Percentiles rank a stretch among this genome's conserved stretches.
Conservation (phyloP, 2,888 invertebrate species). For the Liodrosophila aerea region DNA sequence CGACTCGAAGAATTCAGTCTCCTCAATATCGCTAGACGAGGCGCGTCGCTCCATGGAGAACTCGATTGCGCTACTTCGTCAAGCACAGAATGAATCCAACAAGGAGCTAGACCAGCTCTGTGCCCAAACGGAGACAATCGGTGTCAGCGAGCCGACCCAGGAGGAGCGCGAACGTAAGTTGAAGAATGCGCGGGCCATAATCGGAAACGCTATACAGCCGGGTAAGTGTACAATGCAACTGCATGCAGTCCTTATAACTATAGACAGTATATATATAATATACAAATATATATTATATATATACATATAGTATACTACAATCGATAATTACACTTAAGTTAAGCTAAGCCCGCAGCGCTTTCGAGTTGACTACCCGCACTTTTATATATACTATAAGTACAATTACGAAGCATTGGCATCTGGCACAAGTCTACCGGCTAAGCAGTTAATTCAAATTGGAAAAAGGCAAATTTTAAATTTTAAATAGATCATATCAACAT, state of each 20-base stretch:
- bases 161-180: conserved; percentile 84
- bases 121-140: conserved; percentile 81
- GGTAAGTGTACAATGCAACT: conserved; percentile 77
- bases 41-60: conserved; percentile 85
- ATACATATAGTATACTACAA: not conserved
- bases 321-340: conserved; percentile 33
- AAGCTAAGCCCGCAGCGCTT: conserved; percentile 73
- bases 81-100: conserved; percentile 82
- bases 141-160: conserved; percentile 66
- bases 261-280: not conserved
- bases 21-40: conserved; percentile 85
- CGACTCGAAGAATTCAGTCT: conserved; percentile 84
- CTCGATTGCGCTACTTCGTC: conserved; percentile 86
- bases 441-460: conserved; percentile 16
- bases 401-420: conserved; percentile 41
- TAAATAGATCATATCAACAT: too few relatives aligned
- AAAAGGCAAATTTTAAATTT: not conserved
- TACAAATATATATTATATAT: conserved; percentile 4
- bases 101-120: conserved; percentile 82
- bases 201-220: conserved; percentile 86
- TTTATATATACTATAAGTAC: conserved; percentile 30
- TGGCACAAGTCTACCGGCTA: conserved; percentile 37
- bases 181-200: conserved; percentile 88
- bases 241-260: conserved; percentile 18
- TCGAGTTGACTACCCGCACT: conserved; percentile 71